phyloP scores from a whole-genome alignment of 92 coral and sea anemone genomes.

The Paramuricea clavata region DNA sequence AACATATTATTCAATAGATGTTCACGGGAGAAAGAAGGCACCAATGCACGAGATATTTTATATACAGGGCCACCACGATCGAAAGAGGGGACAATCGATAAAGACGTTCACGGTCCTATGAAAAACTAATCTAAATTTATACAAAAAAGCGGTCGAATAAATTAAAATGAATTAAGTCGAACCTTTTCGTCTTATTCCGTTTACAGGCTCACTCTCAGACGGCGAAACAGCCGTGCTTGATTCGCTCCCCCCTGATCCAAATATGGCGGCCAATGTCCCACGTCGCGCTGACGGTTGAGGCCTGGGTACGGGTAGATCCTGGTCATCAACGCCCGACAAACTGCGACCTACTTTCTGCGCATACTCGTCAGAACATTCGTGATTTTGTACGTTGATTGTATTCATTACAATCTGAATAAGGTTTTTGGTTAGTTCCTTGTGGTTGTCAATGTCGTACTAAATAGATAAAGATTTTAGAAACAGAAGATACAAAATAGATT shows the following conservation, averaged over 20 bases:
- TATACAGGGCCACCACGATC: too few relatives aligned
- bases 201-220: conserved; percentile 21
- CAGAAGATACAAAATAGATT: too few relatives aligned
- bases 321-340: conserved; percentile 71
- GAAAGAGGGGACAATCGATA: too few relatives aligned
- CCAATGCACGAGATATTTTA: too few relatives aligned
- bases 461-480: neutral
- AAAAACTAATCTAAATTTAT: too few relatives aligned
- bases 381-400: conserved; percentile 96
- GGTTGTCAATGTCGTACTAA: conserved; percentile 92
- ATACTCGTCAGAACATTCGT: conserved; percentile 88
- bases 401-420: conserved; percentile 89
- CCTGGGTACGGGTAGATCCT: conserved; percentile 29
- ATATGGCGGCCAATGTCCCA: conserved; percentile 47
- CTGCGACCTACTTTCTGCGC: conserved; percentile 74
- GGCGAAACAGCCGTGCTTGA: conserved; percentile 2
- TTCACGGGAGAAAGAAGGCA: too few relatives aligned
- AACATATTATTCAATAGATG: too few relatives aligned
- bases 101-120: too few relatives aligned
- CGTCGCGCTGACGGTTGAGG: conserved; percentile 29
- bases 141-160: too few relatives aligned
- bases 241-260: conserved; percentile 36
- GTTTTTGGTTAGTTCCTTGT: conserved; percentile 92
- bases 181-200: conserved; percentile 40
- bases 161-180: neutral